Evolutionary conservation across 2,113 vertebrate genomes (phyloP).

Genomic region (Poeciliopsis prolifica): DNA sequence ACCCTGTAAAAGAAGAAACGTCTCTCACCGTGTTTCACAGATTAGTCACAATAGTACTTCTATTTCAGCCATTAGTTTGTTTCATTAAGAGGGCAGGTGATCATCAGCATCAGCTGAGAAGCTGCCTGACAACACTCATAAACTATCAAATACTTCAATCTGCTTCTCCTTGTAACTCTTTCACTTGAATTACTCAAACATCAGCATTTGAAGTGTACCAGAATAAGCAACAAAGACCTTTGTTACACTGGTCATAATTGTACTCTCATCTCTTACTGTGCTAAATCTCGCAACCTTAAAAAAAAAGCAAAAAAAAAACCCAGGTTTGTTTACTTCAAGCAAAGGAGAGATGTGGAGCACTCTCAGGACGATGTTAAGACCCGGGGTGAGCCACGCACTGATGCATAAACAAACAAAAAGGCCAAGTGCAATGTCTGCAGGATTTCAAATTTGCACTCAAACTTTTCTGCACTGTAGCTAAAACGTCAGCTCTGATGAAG

Average conservation of each 20-base stretch:
- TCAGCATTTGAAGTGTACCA: too few species aligned
- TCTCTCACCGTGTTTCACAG: too few species aligned
- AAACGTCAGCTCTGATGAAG: neutral
- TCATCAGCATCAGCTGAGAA: too few species aligned
- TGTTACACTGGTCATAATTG: neutral
- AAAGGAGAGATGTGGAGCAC: neutral
- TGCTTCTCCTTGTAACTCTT: too few species aligned
- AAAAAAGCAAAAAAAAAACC: neutral
- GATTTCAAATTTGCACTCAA: neutral
- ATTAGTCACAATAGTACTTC: too few species aligned
- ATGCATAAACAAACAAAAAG: slow-evolving; percentile 7
- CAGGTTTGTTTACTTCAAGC: neutral
- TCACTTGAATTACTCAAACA: too few species aligned
- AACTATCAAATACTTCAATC: too few species aligned
- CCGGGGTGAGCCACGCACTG: neutral
- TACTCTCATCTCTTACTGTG: neutral
- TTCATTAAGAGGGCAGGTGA: too few species aligned
- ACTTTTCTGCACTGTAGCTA: slow-evolving; percentile 4
- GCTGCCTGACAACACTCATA: too few species aligned
- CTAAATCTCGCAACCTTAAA: neutral
- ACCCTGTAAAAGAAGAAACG: too few species aligned
- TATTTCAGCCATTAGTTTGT: too few species aligned
- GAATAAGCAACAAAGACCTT: too few species aligned
- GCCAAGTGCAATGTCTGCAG: neutral
- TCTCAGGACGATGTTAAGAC: neutral